Evolutionary conservation across 2,888 invertebrate species (phyloP).

Genomic region (Linnaemya vulpina): DNA sequence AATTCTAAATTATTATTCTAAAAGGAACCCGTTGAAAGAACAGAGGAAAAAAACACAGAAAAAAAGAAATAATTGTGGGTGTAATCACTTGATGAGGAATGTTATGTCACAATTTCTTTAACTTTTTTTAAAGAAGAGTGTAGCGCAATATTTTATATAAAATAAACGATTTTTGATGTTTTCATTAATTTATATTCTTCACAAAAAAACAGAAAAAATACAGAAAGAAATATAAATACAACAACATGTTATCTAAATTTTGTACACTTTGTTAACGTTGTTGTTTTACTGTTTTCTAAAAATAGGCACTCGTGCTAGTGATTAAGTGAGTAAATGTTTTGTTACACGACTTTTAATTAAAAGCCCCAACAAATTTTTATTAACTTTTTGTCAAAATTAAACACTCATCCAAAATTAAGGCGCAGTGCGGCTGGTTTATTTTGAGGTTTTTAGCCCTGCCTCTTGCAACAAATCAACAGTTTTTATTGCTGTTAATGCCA

Average conservation of each 20-base stretch:
- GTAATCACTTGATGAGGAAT: slow-evolving; percentile 58
- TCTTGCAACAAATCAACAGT: slow-evolving; percentile 31
- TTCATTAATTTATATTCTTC: slow-evolving; percentile 51
- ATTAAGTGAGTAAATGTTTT: background rate
- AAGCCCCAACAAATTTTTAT: slow-evolving; percentile 2
- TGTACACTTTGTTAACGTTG: background rate
- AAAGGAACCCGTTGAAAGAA: slow-evolving; percentile 12
- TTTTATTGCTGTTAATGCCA: slow-evolving; percentile 33
- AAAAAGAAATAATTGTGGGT: slow-evolving; percentile 52
- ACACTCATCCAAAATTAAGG: slow-evolving; percentile 13
- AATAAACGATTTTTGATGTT: slow-evolving; percentile 52
- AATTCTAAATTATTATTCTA: background rate
- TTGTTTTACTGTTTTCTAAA: background rate
- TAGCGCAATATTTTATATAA: background rate
- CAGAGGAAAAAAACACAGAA: no score
- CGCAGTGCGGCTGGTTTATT: slow-evolving; percentile 3
- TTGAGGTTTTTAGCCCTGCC: background rate
- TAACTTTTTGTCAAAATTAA: slow-evolving; percentile 23
- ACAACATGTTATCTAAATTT: background rate
- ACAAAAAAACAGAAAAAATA: background rate
- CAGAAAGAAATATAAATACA: background rate
- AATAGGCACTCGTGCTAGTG: background rate
- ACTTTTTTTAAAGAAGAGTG: background rate
- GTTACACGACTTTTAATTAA: slow-evolving; percentile 47
- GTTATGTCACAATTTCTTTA: slow-evolving; percentile 7